phyloP scores from a whole-genome alignment of 2,113 vertebrate genomes.

The Nymphicus hollandicus region DNA sequence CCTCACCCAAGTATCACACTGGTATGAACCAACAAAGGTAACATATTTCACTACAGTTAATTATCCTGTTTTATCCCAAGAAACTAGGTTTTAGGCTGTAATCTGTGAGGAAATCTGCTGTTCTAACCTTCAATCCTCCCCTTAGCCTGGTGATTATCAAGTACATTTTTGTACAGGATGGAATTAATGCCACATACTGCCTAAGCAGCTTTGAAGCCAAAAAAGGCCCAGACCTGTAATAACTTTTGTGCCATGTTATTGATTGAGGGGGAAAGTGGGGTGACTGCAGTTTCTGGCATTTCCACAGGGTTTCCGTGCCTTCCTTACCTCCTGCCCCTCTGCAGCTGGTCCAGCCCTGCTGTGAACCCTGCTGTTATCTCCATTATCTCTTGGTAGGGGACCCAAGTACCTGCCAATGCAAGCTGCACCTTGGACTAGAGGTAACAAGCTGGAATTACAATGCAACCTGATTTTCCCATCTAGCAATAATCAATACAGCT shows the following conservation, averaged over 20 bases:
- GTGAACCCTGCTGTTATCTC: background rate
- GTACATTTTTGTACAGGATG: constrained; percentile 83
- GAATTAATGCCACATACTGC: constrained; percentile 85
- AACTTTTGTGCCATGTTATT: constrained; percentile 68
- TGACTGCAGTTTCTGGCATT: background rate
- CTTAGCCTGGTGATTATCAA: constrained; percentile 83
- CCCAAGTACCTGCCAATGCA: constrained; percentile 37
- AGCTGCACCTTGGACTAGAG: constrained; percentile 11
- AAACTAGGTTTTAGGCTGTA: constrained; percentile 82
- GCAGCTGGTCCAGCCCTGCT: background rate
- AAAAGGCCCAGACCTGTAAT: constrained; percentile 74
- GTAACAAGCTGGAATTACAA: constrained; percentile 35
- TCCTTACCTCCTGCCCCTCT: constrained; percentile 28
- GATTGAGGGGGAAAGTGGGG: constrained; percentile 32
- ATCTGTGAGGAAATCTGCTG: constrained; percentile 87
- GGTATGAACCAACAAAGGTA: constrained; percentile 49
- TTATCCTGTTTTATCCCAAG: constrained; percentile 80
- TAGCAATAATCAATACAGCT: constrained; percentile 68
- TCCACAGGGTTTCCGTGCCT: background rate
- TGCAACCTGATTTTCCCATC: constrained; percentile 62
- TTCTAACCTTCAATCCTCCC: constrained; percentile 81
- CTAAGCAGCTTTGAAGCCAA: constrained; percentile 87
- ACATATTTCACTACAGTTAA: constrained; percentile 80
- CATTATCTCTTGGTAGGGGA: constrained; percentile 14
- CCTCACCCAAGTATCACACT: constrained; percentile 19